Conservation (phyloP, 2,113 vertebrate species). For the Gymnobelideus leadbeateri region DNA sequence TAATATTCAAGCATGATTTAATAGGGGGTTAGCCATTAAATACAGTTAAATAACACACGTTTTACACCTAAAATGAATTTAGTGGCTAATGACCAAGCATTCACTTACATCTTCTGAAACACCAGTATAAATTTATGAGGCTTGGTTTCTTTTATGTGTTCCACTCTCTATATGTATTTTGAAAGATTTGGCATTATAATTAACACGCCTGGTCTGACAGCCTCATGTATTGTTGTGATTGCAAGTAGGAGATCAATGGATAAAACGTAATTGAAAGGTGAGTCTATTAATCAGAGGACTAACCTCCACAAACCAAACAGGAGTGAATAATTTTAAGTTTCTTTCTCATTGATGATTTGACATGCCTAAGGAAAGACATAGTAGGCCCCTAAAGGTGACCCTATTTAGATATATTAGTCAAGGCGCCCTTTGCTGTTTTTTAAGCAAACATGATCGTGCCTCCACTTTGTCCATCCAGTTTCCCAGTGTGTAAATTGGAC, state of each 20-base stretch:
- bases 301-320: slow-evolving; percentile 79
- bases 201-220: slow-evolving; percentile 56
- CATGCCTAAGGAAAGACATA: slow-evolving; percentile 58
- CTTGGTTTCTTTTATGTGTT: slow-evolving; percentile 53
- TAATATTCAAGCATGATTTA: slow-evolving; percentile 79
- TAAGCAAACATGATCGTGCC: slow-evolving; percentile 93
- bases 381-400: slow-evolving; percentile 90
- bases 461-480: slow-evolving; percentile 92
- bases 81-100: slow-evolving; percentile 70
- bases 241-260: slow-evolving; percentile 71
- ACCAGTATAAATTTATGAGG: slow-evolving; percentile 38
- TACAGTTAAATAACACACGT: slow-evolving; percentile 75
- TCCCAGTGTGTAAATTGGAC: slow-evolving; percentile 94
- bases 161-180: neutral
- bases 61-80: slow-evolving; percentile 71
- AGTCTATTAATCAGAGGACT: slow-evolving; percentile 76
- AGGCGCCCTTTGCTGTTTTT: slow-evolving; percentile 89
- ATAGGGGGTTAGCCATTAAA: slow-evolving; percentile 78
- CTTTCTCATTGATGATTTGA: slow-evolving; percentile 69
- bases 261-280: slow-evolving; percentile 76
- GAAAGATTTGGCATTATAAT: slow-evolving; percentile 49
- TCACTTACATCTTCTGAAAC: slow-evolving; percentile 67
- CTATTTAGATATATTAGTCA: slow-evolving; percentile 93
- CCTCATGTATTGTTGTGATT: slow-evolving; percentile 66
- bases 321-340: slow-evolving; percentile 78